A percentile compares a stretch with the other conserved stretches of the same genome.
Conservation (phyloP, 2,113 vertebrate genomes). For the Corythaeola cristata region DNA sequence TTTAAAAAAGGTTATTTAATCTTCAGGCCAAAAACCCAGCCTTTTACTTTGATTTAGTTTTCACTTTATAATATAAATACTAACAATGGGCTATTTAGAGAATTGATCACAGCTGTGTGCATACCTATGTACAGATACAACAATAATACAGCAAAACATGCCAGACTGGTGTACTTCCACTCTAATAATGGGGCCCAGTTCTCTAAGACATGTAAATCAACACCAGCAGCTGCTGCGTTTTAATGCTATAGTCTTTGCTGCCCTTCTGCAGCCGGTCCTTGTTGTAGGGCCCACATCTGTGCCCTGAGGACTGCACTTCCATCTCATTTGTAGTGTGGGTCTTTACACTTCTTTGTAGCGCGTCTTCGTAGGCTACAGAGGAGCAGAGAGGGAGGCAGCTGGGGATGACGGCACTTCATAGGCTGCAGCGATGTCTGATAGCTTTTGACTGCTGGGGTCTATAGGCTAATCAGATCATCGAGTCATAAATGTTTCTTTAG, state of each 20-base stretch:
- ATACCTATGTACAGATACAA: neutral
- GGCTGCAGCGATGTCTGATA: neutral
- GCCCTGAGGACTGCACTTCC: neutral
- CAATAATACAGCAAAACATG: neutral
- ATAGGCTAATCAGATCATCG: neutral
- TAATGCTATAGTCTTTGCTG: neutral
- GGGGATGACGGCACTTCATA: neutral
- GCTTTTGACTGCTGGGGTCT: neutral
- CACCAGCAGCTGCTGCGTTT: neutral
- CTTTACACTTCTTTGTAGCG: neutral
- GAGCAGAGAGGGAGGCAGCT: neutral
- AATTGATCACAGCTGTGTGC: accelerated
- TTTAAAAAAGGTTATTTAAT: neutral
- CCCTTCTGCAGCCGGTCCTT: neutral
- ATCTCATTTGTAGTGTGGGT: neutral
- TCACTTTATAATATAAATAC: neutral
- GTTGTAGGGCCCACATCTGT: neutral
- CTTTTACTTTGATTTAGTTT: neutral
- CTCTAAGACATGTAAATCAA: neutral
- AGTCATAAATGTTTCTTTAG: neutral
- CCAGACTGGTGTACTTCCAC: accelerated
- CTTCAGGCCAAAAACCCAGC: neutral
- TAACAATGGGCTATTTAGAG: neutral
- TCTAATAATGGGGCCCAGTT: neutral
- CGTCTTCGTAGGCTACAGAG: neutral